These are phyloP conservation scores for Microtus obscurus DNA, from an alignment of 2,797 vertebrate genomes.

Conservation along the genomic window DNA sequence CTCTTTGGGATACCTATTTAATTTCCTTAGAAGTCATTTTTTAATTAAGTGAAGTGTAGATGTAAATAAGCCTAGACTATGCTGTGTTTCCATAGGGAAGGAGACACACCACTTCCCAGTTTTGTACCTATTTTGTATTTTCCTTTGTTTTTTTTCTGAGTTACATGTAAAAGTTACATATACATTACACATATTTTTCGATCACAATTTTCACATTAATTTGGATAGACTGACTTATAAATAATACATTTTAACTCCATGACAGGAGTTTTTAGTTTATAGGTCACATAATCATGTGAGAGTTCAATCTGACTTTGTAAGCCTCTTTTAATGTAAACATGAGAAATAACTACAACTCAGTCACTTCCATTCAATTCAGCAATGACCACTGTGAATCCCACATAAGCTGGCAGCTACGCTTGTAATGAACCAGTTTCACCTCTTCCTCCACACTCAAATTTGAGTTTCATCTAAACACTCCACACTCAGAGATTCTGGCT, in stretches of 20 bases:
- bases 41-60: not conserved
- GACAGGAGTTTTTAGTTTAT: constrained; percentile 32
- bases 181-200: not conserved
- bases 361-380: constrained; percentile 52
- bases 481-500: not conserved
- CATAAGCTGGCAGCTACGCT: not conserved
- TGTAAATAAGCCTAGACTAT: not conserved
- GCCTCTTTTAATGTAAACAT: constrained; percentile 23
- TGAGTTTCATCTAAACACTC: not conserved
- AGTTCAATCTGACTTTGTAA: constrained; percentile 57
- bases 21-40: not conserved
- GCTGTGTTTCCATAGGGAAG: not conserved
- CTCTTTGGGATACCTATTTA: not conserved
- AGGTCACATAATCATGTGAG: not conserved
- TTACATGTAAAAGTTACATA: not conserved
- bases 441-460: not conserved
- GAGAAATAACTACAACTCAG: not conserved
- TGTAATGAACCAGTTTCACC: not conserved
- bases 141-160: constrained; percentile 30
- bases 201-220: constrained; percentile 39
- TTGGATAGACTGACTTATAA: constrained; percentile 41
- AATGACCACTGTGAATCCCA: not conserved
- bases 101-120: not conserved
- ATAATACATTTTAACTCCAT: constrained; percentile 55
- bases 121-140: constrained; percentile 9